Evolutionary conservation across 1,140 invertebrate genomes (phyloP).

Genomic region (Ceratoteleas bidentatus): DNA sequence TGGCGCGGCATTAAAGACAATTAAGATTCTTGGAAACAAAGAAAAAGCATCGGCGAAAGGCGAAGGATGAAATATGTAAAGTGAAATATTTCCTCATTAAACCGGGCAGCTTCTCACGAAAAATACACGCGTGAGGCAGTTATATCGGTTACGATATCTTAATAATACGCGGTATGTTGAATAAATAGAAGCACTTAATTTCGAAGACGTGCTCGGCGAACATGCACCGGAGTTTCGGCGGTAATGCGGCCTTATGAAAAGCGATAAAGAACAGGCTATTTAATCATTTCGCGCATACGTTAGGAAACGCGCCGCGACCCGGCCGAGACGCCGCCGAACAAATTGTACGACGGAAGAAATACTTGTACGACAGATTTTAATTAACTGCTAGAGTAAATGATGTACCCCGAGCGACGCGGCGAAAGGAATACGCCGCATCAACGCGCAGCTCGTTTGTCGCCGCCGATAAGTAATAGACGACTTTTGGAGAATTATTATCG

Average conservation of each 20-base stretch:
- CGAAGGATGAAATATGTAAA: constrained; percentile 59
- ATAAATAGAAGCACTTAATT: constrained; percentile 56
- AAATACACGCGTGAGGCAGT: constrained; percentile 52
- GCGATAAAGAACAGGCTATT: background rate
- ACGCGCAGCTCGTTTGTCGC: no score
- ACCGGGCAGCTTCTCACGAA: constrained; percentile 37
- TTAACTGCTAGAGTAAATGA: no score
- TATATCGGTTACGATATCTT: constrained; percentile 42
- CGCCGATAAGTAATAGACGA: no score
- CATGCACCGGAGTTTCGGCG: background rate
- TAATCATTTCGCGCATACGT: no score
- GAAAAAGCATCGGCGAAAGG: constrained; percentile 57
- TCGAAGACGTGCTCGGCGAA: constrained; percentile 14
- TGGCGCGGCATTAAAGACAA: constrained; percentile 59
- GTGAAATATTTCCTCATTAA: constrained; percentile 64
- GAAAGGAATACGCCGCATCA: no score
- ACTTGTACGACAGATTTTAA: no score
- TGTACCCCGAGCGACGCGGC: no score
- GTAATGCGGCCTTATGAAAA: constrained; percentile 9
- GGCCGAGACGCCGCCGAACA: no score
- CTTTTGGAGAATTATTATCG: no score
- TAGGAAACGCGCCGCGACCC: no score
- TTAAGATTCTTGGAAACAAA: constrained; percentile 58
- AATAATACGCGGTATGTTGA: constrained; percentile 40
- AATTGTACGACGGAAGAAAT: no score